phyloP scores from a whole-genome alignment of 2,797 vertebrate species.

The Tauraco hartlaubi region DNA sequence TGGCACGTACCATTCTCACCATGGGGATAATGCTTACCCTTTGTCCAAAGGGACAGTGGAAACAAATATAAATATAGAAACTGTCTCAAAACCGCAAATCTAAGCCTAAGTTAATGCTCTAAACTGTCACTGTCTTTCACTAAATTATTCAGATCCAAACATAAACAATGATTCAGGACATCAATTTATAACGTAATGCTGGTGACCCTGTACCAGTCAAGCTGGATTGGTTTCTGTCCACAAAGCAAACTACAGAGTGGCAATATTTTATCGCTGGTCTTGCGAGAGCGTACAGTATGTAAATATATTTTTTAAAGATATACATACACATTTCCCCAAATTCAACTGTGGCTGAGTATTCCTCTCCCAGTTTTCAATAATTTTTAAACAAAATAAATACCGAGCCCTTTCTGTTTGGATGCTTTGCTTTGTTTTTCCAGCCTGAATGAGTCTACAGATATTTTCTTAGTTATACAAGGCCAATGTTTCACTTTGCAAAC shows the following conservation, averaged over 20 bases:
- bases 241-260: constrained; percentile 56
- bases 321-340: not conserved
- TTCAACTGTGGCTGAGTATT: constrained; percentile 11
- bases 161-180: constrained; percentile 62
- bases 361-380: constrained; percentile 24
- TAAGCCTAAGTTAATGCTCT: constrained; percentile 75
- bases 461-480: constrained; percentile 66
- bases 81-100: constrained; percentile 67
- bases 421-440: constrained; percentile 51
- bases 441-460: constrained; percentile 67
- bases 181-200: constrained; percentile 64
- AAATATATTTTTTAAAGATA: not conserved
- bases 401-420: constrained; percentile 36
- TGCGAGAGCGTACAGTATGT: not conserved
- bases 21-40: constrained; percentile 46
- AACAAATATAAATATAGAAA: constrained; percentile 74
- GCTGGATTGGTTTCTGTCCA: constrained; percentile 39
- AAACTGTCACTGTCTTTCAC: constrained; percentile 66
- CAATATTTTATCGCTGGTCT: constrained; percentile 8
- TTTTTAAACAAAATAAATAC: constrained; percentile 72
- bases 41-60: constrained; percentile 55
- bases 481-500: constrained; percentile 68
- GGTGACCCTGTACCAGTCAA: constrained; percentile 70
- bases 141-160: constrained; percentile 67
- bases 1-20: constrained; percentile 51